Evolutionary conservation across 2,797 vertebrate species (phyloP).

Genomic region (Hydrocynus forskahlii): DNA sequence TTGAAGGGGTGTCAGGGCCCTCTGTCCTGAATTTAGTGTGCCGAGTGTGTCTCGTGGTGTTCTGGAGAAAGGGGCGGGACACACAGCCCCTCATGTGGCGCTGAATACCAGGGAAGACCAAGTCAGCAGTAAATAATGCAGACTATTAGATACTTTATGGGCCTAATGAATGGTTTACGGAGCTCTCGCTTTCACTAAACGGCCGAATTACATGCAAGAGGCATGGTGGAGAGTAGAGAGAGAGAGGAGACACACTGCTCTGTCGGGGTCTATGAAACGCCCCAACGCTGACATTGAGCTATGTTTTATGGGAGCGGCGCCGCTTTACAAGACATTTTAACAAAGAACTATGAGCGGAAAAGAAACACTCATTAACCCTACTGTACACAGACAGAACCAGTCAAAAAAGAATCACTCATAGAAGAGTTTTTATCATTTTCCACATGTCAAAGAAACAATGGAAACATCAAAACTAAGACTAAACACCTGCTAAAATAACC

Average conservation of each 20-base stretch:
- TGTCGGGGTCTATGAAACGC: slow-evolving; percentile 26
- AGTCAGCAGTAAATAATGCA: slow-evolving; percentile 59
- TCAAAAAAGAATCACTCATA: neutral
- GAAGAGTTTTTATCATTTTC: neutral
- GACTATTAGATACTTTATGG: slow-evolving; percentile 60
- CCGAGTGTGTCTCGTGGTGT: slow-evolving; percentile 23
- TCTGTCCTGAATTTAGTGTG: slow-evolving; percentile 48
- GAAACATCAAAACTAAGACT: neutral
- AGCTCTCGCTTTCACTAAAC: slow-evolving; percentile 57
- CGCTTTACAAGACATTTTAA: slow-evolving; percentile 14
- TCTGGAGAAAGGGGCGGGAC: slow-evolving; percentile 18
- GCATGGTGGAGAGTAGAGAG: slow-evolving; percentile 21
- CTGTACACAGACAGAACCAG: neutral
- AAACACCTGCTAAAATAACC: too few species aligned
- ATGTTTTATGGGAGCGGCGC: slow-evolving; percentile 4
- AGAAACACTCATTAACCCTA: slow-evolving; percentile 6
- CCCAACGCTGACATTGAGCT: neutral
- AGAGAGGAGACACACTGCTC: slow-evolving; percentile 30
- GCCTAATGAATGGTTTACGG: slow-evolving; percentile 66
- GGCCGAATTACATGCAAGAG: slow-evolving; percentile 38
- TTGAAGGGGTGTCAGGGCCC: slow-evolving; percentile 34
- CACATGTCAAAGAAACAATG: neutral
- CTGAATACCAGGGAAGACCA: slow-evolving; percentile 36
- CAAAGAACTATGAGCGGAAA: neutral
- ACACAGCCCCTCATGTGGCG: slow-evolving; percentile 12